phyloP scores from a whole-genome alignment of 2,888 invertebrate species.

The Lordiphosa andalusiaca region DNA sequence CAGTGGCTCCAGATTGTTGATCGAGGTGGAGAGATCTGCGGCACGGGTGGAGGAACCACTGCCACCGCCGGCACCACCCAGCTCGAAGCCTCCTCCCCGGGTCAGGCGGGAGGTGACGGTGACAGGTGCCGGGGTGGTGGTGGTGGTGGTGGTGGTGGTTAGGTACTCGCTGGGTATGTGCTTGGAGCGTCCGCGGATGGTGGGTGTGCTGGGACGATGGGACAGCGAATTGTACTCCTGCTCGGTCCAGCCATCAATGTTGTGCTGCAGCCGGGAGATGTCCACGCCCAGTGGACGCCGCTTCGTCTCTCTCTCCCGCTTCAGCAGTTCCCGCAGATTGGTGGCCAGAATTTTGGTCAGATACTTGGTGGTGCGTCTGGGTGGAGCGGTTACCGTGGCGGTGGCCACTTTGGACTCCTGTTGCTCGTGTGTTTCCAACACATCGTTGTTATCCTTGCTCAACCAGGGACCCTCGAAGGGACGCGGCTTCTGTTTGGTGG shows the following conservation, averaged over 20 bases:
- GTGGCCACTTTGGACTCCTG: conserved; percentile 81
- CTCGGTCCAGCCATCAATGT: conserved; percentile 92
- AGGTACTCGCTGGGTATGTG: conserved; percentile 89
- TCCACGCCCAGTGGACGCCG: conserved; percentile 81
- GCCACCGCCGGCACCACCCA: conserved; percentile 39
- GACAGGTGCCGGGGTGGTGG: conserved; percentile 82
- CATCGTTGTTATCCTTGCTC: conserved; percentile 61
- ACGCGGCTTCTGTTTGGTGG: conserved; percentile 83
- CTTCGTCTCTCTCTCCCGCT: conserved; percentile 78
- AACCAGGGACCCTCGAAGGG: conserved; percentile 79
- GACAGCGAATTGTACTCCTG: conserved; percentile 84
- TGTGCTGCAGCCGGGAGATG: conserved; percentile 88
- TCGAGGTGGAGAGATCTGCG: conserved; percentile 62
- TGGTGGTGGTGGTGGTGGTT: conserved; percentile 83
- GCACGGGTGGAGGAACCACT: conserved; percentile 33
- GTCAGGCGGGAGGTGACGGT: conserved; percentile 81
- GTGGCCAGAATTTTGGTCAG: conserved; percentile 80
- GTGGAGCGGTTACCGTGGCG: conserved; percentile 71
- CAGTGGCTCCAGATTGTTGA: conserved; percentile 72
- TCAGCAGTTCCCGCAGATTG: conserved; percentile 82
- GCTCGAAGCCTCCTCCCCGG: conserved; percentile 51
- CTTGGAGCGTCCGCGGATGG: conserved; percentile 85
- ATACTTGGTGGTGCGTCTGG: conserved; percentile 76
- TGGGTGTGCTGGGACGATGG: conserved; percentile 82
- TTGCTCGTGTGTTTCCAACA: conserved; percentile 82